Evolutionary conservation across 1,140 invertebrate genomes (phyloP).

Genomic region (Drosophila mayri): DNA sequence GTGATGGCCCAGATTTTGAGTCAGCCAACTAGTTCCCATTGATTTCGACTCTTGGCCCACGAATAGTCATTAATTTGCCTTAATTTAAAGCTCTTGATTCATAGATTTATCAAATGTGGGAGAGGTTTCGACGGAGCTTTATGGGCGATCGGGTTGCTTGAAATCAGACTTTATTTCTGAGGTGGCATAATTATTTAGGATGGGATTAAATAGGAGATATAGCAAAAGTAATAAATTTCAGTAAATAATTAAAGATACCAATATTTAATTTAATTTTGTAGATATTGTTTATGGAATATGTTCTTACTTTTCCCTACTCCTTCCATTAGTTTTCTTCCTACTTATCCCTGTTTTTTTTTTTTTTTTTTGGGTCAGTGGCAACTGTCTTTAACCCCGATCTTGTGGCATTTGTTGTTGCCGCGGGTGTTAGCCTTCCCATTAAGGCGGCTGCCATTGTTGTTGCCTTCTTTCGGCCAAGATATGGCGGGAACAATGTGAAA

Average conservation of each 20-base stretch:
- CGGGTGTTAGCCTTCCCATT: conserved; percentile 75
- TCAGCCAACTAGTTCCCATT: conserved; percentile 57
- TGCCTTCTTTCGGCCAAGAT: conserved; percentile 37
- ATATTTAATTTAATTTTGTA: not conserved
- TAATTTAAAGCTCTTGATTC: conserved; percentile 42
- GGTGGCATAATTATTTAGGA: conserved; percentile 4
- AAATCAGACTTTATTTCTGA: not conserved
- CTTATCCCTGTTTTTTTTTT: conserved; percentile 44
- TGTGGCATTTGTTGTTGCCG: conserved; percentile 69
- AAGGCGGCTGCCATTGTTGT: conserved; percentile 66
- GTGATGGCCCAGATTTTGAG: conserved; percentile 43
- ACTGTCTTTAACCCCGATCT: conserved; percentile 48
- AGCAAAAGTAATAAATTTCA: not conserved
- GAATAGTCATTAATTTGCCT: conserved; percentile 53
- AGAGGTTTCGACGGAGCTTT: conserved; percentile 36
- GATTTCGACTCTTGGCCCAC: conserved; percentile 33
- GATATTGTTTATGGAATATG: too few relatives aligned
- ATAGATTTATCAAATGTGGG: conserved; percentile 50
- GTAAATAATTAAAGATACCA: not conserved
- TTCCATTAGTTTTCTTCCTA: not conserved
- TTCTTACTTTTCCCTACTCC: not conserved
- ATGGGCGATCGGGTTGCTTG: conserved; percentile 26
- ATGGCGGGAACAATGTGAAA: conserved; percentile 66
- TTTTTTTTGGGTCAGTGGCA: conserved; percentile 70
- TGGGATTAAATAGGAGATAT: not conserved